Evolutionary conservation across 2,888 invertebrate genomes (phyloP), one percentile per base, ranked within the genome.

Genomic region (Rhingia rostrata): DNA sequence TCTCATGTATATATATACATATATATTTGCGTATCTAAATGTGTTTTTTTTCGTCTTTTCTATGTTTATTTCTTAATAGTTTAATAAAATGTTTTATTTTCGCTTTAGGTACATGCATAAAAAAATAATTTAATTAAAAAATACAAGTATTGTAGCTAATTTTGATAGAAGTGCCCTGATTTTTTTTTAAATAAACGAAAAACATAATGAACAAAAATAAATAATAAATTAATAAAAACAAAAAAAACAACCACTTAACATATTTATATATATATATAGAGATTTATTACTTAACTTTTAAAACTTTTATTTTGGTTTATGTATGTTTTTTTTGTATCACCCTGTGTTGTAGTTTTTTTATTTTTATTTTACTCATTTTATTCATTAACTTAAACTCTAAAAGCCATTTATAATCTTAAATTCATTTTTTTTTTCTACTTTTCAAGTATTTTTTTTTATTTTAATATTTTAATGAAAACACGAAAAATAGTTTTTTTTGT

Each of bases 321-420:
- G 43, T 56, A 45, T 73, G 6, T 64, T 85, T 85, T 78, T 86
- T 87, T 89, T 88, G 89, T 90, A 90, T 90, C 90, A 90, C 90
- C 90, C 90, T 90, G 90, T 90, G 88, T 90, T 90, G 89, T 90
- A 89, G 89, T 89, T 88, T 87, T 88, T 88, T 87, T 86, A 82
- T 78, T 70, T 54, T 82, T 83, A 87, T 86, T 87, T 85, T 73
- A 30, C 70, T 43, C 61, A 56, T 54, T 37, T 54, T 47, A 39
- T 64, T 45, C 69, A n/a, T 53, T 58, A 75, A 79, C 83, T 84
- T 84, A 84, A 64, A 53, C 43, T 43, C 84, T 84, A 80, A 49
- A 84, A 84, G 84, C 84, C 84, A 84, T 84, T 80, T 84, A 66
- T 75, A 79, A 83, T 83, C 45, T 74, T 83, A 73, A 86, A 86